Base-by-base conservation (phyloP, 2,113 vertebrate species). In the Aegypius monachus region DNA sequence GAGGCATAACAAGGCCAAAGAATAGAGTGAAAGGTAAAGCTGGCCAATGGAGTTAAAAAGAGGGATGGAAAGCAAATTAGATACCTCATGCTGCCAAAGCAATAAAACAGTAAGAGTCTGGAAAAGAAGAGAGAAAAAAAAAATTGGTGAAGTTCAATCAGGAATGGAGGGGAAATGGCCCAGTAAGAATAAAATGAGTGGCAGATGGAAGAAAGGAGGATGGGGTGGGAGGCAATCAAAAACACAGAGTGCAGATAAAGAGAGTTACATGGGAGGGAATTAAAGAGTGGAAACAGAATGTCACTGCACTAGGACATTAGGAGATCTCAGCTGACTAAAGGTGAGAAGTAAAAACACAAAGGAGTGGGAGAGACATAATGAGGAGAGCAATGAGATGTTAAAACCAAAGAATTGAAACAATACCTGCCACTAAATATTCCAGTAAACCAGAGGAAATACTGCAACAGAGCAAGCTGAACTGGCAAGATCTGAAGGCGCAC, bases 31-130 rank as follows among this genome's bases (percentile, higher is more conserved):
- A 93, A 94, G 48, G 66, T 94, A 94, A 91, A 91, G 71, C n/a
- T 90, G 66, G 73, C 22, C 91, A 82, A 82, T 31, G n/a, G 53
- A 94, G 79, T 52, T 81, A 26, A 75, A 83, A 75, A 88, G 78
- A 72, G 26, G 18, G 58, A 80, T 66, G 67, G 70, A 89, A 95
- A 87, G 73, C 22, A 89, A 93, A 96, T 95, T 71, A 95, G 81
- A 59, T 19, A 50, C 32, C 45, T 85, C 70, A 73, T 77, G 81
- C 78, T 95, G 89, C 58, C 95, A 95, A 82, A 95, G 74, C 53
- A 85, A 95, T 91, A 94, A 91, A 94, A 85, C 77, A 87, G 80
- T 47, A 16, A 79, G 79, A 70, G 16, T 59, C 88, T 91, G 62
- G 14, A 81, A 92, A 90, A 86, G 71, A 79, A 73, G 48, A 72